phyloP scores from a whole-genome alignment of 1,140 invertebrate species.

The Paraescarpia echinospica region DNA sequence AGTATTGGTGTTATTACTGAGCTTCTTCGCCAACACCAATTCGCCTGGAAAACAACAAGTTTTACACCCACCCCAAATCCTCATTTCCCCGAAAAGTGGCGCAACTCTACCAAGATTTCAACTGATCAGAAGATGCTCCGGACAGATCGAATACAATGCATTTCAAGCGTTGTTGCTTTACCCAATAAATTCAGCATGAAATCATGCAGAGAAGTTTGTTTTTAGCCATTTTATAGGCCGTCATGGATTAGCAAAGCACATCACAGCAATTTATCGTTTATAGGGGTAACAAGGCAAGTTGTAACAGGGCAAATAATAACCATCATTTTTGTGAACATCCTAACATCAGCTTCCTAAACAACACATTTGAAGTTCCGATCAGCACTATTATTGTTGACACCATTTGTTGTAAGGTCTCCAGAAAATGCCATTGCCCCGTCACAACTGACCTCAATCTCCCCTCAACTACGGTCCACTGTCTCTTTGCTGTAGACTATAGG shows the following conservation, averaged over 20 bases:
- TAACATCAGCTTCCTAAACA: not conserved
- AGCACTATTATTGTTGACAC: not conserved
- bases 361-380: not conserved
- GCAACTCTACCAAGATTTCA: not conserved
- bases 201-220: no score
- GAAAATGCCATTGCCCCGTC: not conserved
- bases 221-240: no score
- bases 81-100: not conserved
- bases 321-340: not conserved
- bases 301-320: not conserved
- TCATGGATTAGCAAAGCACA: not conserved
- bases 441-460: not conserved
- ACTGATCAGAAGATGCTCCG: no score
- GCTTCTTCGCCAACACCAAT: not conserved
- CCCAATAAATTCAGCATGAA: no score
- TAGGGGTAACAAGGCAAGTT: not conserved
- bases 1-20: not conserved
- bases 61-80: not conserved
- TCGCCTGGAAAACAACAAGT: not conserved
- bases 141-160: not conserved
- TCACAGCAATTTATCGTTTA: not conserved
- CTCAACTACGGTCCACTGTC: not conserved
- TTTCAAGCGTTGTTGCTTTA: not conserved
- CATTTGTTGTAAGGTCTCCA: not conserved
- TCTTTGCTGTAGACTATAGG: not conserved